Percentiles rank a stretch among this genome's conserved stretches.
phyloP scores from a whole-genome alignment of 2,113 vertebrate species.

The Pseudorasbora parva region DNA sequence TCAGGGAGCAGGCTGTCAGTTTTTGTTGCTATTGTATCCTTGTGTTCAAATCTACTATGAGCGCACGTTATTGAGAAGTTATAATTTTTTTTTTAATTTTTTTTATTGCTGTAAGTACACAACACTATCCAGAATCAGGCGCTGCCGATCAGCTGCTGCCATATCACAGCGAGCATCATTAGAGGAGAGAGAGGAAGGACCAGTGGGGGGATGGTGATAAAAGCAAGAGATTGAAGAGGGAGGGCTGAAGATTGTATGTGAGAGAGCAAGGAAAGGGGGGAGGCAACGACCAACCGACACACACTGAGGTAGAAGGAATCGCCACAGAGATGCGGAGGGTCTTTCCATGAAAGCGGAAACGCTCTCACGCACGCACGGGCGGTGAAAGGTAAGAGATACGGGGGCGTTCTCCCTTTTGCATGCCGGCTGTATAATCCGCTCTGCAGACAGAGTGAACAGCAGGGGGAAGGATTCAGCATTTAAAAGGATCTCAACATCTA shows the following conservation, averaged over 20 bases:
- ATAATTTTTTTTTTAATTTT: background rate
- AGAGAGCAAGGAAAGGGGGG: background rate
- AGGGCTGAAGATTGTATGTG: conserved; percentile 28
- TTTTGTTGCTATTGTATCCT: background rate
- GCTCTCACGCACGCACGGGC: background rate
- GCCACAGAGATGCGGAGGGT: conserved; percentile 4
- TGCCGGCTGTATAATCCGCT: conserved; percentile 35
- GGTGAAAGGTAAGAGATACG: conserved; percentile 47
- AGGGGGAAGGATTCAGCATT: conserved; percentile 18
- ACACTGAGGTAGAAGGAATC: conserved; percentile 38
- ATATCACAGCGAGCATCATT: conserved; percentile 19
- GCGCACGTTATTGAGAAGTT: background rate
- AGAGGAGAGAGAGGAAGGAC: conserved; percentile 23
- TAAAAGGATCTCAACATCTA: conserved; percentile 28
- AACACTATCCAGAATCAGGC: background rate
- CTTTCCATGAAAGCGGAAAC: conserved; percentile 34
- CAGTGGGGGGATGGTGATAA: conserved; percentile 36
- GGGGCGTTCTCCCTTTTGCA: conserved; percentile 35
- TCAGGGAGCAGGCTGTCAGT: background rate
- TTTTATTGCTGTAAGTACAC: background rate
- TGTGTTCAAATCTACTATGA: background rate
- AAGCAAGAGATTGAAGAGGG: conserved; percentile 20
- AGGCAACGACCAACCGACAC: background rate
- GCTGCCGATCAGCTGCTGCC: conserved; percentile 10
- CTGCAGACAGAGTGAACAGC: conserved; percentile 37